phyloP scores from a whole-genome alignment of 2,888 invertebrate species.

The Stegana nigrithorax region DNA sequence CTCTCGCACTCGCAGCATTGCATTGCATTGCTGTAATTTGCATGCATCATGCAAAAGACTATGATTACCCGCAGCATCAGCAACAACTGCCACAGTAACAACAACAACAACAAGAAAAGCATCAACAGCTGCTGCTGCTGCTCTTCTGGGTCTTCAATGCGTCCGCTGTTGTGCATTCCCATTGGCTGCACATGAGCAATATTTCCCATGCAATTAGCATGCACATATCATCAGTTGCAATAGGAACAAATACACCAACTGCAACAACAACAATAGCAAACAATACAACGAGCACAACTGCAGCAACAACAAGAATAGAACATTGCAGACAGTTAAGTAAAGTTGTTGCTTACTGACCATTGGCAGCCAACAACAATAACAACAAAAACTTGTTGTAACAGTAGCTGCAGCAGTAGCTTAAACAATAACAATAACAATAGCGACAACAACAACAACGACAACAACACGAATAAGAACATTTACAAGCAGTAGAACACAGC shows the following conservation, averaged over 20 bases:
- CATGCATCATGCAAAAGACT: conserved; percentile 52
- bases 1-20: not conserved
- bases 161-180: no score
- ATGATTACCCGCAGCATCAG: conserved; percentile 57
- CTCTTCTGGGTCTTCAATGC: no score
- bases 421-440: not conserved
- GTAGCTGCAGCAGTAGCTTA: conserved; percentile 11
- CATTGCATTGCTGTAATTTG: conserved; percentile 51
- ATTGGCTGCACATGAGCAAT: not conserved
- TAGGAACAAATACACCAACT: conserved; percentile 17
- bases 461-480: no score
- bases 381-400: no score
- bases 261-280: conserved; percentile 25
- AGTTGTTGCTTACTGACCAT: not conserved
- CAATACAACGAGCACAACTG: not conserved
- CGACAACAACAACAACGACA: no score
- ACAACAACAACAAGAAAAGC: no score
- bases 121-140: conserved; percentile 15
- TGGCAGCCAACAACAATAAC: conserved; percentile 26
- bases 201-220: conserved; percentile 11
- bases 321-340: not conserved
- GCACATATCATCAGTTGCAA: conserved; percentile 17
- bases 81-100: no score
- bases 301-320: not conserved
- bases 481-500: no score